Evolutionary conservation across 2,888 invertebrate species (phyloP), one percentile per base, ranked within the genome.

Genomic region (Mythimna pallens): DNA sequence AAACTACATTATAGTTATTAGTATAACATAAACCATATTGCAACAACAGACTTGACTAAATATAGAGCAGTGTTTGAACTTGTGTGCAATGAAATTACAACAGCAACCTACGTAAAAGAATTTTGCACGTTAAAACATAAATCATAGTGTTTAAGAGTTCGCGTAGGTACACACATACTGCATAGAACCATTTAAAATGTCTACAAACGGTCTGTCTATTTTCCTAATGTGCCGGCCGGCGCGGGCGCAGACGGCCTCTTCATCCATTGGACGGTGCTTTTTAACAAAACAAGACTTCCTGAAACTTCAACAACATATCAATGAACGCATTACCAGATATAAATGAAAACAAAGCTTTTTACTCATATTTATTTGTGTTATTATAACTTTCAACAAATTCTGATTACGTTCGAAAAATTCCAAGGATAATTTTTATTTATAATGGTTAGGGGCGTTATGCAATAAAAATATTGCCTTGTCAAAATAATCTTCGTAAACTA

Each of bases 131-230:
- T 61, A 22, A 71, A 72, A 65, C 57, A 76, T 87, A 75, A 85
- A 80, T 86, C 69, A 76, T 64, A 63, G 63, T 64, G 70, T 80
- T 79, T 65, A 73, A 65, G 70, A 73, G 68, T 68, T 68, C 47
- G 73, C 76, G 74, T 86, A 84, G 70, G 70, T 59, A 73, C 64
- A 76, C 75, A 82, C 64, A 70, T 76, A 76, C 64, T 86, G 91
- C 89, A 93, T 93, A 30, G 2, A 86, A 89, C 71, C 70, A 77
- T 77, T 76, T 87, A 88, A 91, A 83, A 81, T 85, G 86, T 83
- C 87, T 90, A 86, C 89, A 89, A 89, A 89, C 87, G 87, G 88
- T 90, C 91, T 91, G 93, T 95, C 93, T 95, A 94, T 94, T 94
- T 93, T 94, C 92, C 93, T 91, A 91, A 92, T 90, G 91, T 90